Base-by-base conservation (phyloP, 2,113 vertebrate species). In the Hucho hucho region DNA sequence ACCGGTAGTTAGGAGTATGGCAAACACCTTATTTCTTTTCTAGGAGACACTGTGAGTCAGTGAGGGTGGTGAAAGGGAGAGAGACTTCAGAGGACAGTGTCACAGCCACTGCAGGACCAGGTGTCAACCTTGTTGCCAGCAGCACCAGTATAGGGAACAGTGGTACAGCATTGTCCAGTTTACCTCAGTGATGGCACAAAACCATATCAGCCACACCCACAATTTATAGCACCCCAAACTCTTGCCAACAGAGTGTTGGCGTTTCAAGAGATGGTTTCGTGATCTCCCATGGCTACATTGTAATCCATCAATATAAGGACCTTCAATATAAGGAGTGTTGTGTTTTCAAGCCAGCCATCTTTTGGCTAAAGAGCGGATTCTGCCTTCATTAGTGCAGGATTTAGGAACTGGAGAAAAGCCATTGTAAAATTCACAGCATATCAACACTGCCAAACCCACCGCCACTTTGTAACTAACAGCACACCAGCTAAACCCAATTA, bases 341-440 rank as follows among this genome's bases (percentile, higher is more conserved):
- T 1, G 66, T 68, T 68, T 68, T 68, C 67, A 69, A 67, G 65
- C 14, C 65, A 67, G 65, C 26, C 29, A 14, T 32, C 58, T 26
- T 70, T 76, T 43, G 67, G 67, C 32, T 68, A 64, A 20, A 70
- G 29, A 25, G 12, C 18, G 25, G 67, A 76, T 75, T 26, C 49
- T 68, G 49, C 56, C 28, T 70, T 76, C 75, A 29, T 46, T 76
- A 64, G 37, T 76, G n/a, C 56, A 64, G n/a, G 69, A n/a, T 77
- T 46, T 28, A 77, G 46, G 58, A 71, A 81, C 29, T 77, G 72
- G 70, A 75, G 43, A 67, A 70, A 74, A 77, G 73, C 59, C 67
- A 79, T 56, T 75, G 73, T 25, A 65, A 75, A 75, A 66, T 79
- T 12, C 26, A 75, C 79, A 81, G 72, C 75, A 74, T 71, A 74